These are phyloP conservation scores for Siniperca obscura DNA, from an alignment of 2,797 vertebrate genomes.

Conservation along the genomic window DNA sequence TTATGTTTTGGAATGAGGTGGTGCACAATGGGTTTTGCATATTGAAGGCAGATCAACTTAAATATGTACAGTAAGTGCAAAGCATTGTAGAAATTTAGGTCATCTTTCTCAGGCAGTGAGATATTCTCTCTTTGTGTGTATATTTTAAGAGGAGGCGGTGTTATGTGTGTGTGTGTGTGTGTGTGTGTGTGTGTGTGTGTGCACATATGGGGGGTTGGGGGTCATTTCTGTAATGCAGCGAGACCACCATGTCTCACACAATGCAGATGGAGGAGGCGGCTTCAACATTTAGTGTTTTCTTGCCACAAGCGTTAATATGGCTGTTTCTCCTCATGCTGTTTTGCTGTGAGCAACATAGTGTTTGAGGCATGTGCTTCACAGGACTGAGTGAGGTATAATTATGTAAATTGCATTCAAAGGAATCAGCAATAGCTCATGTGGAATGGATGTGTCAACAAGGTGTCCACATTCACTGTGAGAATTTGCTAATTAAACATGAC, in stretches of 20 bases:
- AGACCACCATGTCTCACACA: slow-evolving; percentile 69
- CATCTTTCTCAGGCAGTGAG: slow-evolving; percentile 69
- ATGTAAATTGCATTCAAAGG: slow-evolving; percentile 84
- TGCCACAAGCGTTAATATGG: slow-evolving; percentile 81
- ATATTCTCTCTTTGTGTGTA: slow-evolving; percentile 65
- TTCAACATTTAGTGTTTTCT: slow-evolving; percentile 76
- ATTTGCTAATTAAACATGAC: slow-evolving; percentile 85
- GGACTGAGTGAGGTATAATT: slow-evolving; percentile 81
- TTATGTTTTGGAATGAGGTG: slow-evolving; percentile 66
- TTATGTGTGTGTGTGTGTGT: slow-evolving; percentile 22
- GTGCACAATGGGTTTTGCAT: slow-evolving; percentile 64
- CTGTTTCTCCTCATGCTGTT: slow-evolving; percentile 69
- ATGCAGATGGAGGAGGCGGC: slow-evolving; percentile 85
- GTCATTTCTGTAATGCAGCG: slow-evolving; percentile 59
- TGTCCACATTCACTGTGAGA: slow-evolving; percentile 79
- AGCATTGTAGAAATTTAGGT: slow-evolving; percentile 78
- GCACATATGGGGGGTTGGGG: slow-evolving; percentile 40
- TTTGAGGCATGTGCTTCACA: slow-evolving; percentile 68
- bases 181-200: slow-evolving; percentile 20
- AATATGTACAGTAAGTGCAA: slow-evolving; percentile 75
- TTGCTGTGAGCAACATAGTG: slow-evolving; percentile 73
- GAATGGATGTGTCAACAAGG: slow-evolving; percentile 85
- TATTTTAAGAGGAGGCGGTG: slow-evolving; percentile 62
- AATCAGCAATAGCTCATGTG: slow-evolving; percentile 83
- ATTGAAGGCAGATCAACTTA: slow-evolving; percentile 73